Conservation (phyloP, 2,113 vertebrate species). For the Piaya cayana region DNA sequence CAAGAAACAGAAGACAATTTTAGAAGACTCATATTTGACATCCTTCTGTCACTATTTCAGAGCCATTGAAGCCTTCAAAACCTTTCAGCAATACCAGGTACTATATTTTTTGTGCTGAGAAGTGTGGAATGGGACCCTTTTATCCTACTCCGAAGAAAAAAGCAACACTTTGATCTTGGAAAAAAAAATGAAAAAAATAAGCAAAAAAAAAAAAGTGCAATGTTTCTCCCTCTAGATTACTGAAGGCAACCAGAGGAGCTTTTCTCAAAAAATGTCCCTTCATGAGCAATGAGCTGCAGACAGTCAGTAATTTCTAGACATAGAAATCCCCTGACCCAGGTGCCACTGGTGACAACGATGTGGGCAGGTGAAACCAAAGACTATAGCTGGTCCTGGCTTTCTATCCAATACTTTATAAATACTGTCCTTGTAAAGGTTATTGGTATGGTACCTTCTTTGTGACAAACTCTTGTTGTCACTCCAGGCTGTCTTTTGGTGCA, state of each 20-base stretch:
- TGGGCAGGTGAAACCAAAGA: slow-evolving; percentile 50
- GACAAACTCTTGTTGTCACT: neutral
- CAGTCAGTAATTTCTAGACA: neutral
- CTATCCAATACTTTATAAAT: neutral
- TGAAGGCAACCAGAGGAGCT: neutral
- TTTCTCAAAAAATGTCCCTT: neutral
- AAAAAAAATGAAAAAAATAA: neutral
- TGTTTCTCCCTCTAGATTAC: neutral
- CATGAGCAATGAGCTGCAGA: neutral
- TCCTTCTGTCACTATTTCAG: neutral
- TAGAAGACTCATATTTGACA: neutral
- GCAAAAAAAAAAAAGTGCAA: neutral
- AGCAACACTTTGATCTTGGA: neutral
- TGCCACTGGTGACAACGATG: neutral
- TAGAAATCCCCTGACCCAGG: neutral
- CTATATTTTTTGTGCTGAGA: neutral
- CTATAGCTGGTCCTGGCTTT: neutral
- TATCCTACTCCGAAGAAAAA: neutral
- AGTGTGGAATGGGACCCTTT: neutral
- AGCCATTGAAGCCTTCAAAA: neutral
- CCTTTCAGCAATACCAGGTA: neutral
- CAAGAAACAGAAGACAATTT: neutral
- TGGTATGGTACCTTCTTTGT: neutral
- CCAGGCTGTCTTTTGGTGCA: neutral
- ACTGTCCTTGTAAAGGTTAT: neutral